Percentiles rank a stretch among this genome's conserved stretches.
Conservation (phyloP, 2,797 vertebrate species). For the Balearica regulorum region DNA sequence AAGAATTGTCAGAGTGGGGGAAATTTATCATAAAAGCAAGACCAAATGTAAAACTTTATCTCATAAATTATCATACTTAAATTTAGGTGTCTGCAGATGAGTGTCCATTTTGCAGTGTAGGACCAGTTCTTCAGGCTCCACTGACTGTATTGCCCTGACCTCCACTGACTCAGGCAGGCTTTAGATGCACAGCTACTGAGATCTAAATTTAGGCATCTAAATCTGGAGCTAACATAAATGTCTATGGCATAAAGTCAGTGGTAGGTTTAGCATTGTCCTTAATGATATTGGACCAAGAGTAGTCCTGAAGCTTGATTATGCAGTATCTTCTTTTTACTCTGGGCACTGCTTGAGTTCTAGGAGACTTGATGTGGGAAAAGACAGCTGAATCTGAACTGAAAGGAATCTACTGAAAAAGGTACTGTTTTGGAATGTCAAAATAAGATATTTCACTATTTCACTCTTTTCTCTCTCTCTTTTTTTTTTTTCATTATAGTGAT, state of each 20-base stretch:
- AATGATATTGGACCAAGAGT: neutral
- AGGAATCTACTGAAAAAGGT: neutral
- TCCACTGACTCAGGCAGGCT: neutral
- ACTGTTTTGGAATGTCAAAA: neutral
- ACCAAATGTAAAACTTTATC: neutral
- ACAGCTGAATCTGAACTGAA: neutral
- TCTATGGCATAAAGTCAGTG: neutral
- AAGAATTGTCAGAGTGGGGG: neutral
- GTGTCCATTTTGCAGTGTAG: neutral
- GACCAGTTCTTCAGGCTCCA: neutral
- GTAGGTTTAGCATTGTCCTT: neutral
- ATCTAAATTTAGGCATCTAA: neutral
- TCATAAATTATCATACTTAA: neutral
- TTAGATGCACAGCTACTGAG: neutral
- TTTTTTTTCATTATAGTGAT: constrained; percentile 82
- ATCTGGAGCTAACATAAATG: neutral
- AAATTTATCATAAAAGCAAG: neutral
- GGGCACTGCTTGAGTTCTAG: neutral
- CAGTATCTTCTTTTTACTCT: neutral
- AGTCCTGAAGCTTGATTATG: neutral
- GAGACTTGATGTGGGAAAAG: neutral
- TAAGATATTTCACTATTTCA: neutral
- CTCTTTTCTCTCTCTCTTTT: no score
- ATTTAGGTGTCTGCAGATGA: neutral
- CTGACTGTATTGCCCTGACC: neutral